Percentiles rank a stretch among this genome's conserved stretches.
Conservation (phyloP, 2,888 invertebrate species). For the Thysanoteuthis rhombus region DNA sequence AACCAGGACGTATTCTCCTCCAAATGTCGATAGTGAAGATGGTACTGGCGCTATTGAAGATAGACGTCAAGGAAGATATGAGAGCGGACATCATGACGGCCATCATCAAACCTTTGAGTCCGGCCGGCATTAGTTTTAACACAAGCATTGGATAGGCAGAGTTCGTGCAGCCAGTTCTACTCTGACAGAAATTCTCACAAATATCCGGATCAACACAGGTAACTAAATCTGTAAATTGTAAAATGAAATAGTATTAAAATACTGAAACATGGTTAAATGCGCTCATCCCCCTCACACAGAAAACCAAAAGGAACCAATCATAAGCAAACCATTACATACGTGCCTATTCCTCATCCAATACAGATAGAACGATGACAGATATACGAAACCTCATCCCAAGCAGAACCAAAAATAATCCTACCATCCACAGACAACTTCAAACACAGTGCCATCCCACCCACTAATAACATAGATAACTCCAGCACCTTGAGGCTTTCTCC, state of each 20-base stretch:
- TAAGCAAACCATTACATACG: too few species aligned
- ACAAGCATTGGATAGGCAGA: conserved; percentile 71
- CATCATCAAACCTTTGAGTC: conserved; percentile 70
- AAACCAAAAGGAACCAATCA: too few species aligned
- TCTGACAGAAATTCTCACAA: conserved; percentile 68
- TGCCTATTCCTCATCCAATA: too few species aligned
- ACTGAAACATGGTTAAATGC: background rate
- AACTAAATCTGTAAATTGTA: conserved; percentile 65
- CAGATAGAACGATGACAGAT: too few species aligned
- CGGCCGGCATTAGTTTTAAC: conserved; percentile 68
- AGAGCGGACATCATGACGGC: conserved; percentile 71
- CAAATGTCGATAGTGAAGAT: conserved; percentile 71
- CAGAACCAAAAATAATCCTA: too few species aligned
- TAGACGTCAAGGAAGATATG: conserved; percentile 70
- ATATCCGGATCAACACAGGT: conserved; percentile 68
- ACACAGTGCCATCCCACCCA: too few species aligned
- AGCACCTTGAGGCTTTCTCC: too few species aligned
- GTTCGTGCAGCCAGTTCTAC: conserved; percentile 69
- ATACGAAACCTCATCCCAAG: too few species aligned
- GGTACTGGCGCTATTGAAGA: conserved; percentile 70
- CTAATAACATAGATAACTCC: too few species aligned
- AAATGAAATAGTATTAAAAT: background rate
- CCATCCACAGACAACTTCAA: too few species aligned
- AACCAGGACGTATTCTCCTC: conserved; percentile 64
- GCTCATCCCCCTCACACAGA: background rate